Evolutionary conservation across 2,797 vertebrate species (phyloP).

Genomic region (Gadopsis bispinosus): DNA sequence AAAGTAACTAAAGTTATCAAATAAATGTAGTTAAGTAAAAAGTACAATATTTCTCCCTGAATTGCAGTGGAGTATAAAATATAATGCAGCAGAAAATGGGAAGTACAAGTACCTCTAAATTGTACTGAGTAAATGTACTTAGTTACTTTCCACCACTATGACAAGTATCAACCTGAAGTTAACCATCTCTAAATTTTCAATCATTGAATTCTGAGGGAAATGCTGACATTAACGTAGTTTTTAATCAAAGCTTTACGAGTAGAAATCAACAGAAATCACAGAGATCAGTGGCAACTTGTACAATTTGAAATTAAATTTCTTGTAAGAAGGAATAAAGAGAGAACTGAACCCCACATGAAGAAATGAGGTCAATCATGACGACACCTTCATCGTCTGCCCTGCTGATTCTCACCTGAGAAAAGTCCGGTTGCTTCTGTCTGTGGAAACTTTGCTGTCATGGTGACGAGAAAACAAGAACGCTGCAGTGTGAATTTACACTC

Average conservation of each 20-base stretch:
- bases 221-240: background rate
- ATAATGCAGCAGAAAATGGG: no score
- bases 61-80: no score
- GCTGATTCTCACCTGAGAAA: slow-evolving; percentile 28
- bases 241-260: background rate
- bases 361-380: background rate
- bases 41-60: no score
- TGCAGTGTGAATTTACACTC: background rate
- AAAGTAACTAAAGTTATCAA: no score
- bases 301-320: background rate
- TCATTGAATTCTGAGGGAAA: background rate
- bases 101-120: no score
- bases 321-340: background rate
- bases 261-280: background rate
- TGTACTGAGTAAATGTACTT: no score
- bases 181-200: background rate
- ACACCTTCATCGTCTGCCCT: background rate
- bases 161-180: background rate
- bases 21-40: no score
- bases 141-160: no score
- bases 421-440: slow-evolving; percentile 5
- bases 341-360: background rate
- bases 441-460: slow-evolving; percentile 33
- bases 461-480: slow-evolving; percentile 27
- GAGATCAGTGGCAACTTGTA: background rate